phyloP scores from a whole-genome alignment of 2,113 vertebrate genomes.

The Megaleporinus macrocephalus region DNA sequence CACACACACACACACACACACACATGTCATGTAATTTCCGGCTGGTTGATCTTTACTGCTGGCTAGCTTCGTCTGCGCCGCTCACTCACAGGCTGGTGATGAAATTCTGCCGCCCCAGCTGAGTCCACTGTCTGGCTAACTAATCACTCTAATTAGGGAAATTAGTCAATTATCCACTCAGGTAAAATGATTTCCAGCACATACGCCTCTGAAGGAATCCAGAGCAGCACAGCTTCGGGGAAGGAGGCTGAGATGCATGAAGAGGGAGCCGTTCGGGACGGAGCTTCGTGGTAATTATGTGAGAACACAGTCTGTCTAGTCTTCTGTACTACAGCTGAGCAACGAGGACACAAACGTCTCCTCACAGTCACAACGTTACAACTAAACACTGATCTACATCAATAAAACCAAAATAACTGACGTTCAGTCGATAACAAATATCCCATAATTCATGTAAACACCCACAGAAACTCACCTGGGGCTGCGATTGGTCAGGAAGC shows the following conservation, averaged over 20 bases:
- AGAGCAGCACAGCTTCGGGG: constrained; percentile 31
- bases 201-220: constrained; percentile 39
- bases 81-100: constrained; percentile 22
- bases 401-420: too few relatives aligned
- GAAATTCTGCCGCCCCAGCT: constrained; percentile 49
- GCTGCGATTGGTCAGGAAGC: too few relatives aligned
- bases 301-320: too few relatives aligned
- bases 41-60: constrained; percentile 26
- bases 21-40: constrained; percentile 18
- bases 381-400: too few relatives aligned
- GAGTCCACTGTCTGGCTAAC: constrained; percentile 53
- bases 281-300: too few relatives aligned
- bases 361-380: too few relatives aligned
- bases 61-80: constrained; percentile 2
- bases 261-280: background rate
- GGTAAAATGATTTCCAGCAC: constrained; percentile 45
- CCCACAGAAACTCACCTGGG: too few relatives aligned
- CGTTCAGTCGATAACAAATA: too few relatives aligned
- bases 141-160: constrained; percentile 55
- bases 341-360: too few relatives aligned
- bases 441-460: too few relatives aligned
- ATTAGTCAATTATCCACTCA: constrained; percentile 51
- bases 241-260: background rate
- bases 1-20: constrained; percentile 18
- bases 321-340: background rate